Percentiles rank a stretch among this genome's conserved stretches.
Conservation (phyloP, 2,113 vertebrate genomes). For the Spheniscus mendiculus region DNA sequence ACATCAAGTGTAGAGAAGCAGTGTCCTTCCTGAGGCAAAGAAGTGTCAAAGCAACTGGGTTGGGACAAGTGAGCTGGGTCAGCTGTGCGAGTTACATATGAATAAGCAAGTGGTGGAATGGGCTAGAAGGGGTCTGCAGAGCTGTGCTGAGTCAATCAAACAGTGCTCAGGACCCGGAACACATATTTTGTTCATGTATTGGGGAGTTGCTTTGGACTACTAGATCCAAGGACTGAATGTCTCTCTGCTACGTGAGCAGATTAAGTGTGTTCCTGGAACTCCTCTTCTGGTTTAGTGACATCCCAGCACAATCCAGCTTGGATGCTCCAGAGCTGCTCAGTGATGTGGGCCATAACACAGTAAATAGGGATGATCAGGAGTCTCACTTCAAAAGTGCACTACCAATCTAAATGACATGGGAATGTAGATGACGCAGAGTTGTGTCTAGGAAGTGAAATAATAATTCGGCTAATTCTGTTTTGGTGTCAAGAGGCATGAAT, state of each 20-base stretch:
- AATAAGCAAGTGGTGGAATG: not conserved
- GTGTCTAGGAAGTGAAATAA: not conserved
- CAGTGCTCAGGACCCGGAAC: not conserved
- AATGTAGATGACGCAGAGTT: not conserved
- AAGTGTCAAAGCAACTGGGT: not conserved
- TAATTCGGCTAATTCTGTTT: not conserved
- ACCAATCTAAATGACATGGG: not conserved
- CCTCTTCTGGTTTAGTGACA: not conserved
- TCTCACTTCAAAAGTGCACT: not conserved
- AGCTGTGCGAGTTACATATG: accelerated
- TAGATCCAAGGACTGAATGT: not conserved
- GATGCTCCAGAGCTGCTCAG: not conserved
- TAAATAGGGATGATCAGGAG: not conserved
- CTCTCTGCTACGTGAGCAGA: not conserved
- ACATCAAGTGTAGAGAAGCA: not conserved
- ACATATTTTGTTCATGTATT: not conserved
- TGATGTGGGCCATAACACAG: not conserved
- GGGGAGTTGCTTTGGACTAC: not conserved
- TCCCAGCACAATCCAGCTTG: not conserved
- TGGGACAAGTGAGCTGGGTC: not conserved
- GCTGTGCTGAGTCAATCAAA: not conserved
- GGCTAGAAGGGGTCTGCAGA: not conserved
- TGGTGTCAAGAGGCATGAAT: not conserved
- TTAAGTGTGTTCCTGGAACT: not conserved
- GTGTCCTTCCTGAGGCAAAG: not conserved